phyloP scores from a whole-genome alignment of 2,888 invertebrate genomes.

The Acrobasis consociella region DNA sequence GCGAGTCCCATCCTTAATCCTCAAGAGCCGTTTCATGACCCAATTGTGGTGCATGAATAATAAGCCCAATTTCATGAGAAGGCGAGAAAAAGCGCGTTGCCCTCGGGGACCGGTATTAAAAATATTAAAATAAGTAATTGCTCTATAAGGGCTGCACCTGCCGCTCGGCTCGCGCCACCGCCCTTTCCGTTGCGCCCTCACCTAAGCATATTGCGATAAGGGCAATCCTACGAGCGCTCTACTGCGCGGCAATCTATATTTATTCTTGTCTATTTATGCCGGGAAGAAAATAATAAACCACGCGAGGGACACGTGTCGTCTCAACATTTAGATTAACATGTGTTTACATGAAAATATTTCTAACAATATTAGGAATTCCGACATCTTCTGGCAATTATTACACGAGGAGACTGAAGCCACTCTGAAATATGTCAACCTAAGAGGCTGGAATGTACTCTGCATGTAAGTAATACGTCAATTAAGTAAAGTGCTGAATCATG shows the following conservation, averaged over 20 bases:
- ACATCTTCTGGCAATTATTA: conserved; percentile 5
- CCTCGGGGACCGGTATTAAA: conserved; percentile 63
- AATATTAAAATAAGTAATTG: conserved; percentile 78
- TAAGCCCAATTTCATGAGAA: conserved; percentile 53
- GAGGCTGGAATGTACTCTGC: conserved; percentile 26
- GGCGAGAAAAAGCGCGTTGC: conserved; percentile 51
- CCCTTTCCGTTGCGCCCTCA: conserved; percentile 45
- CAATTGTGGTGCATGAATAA: conserved; percentile 50
- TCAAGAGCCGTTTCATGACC: conserved; percentile 30
- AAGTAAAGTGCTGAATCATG: conserved; percentile 67
- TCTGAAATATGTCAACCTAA: conserved; percentile 19
- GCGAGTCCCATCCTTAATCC: not conserved
- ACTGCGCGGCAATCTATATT: conserved; percentile 40
- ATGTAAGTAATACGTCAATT: conserved; percentile 50
- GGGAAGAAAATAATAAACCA: conserved; percentile 37
- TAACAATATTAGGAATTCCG: conserved; percentile 18
- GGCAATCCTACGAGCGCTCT: conserved; percentile 51
- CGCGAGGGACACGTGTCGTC: conserved; percentile 34
- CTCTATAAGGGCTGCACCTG: conserved; percentile 74
- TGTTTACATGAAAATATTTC: conserved; percentile 25
- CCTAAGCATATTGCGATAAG: conserved; percentile 59
- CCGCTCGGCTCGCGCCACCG: conserved; percentile 48
- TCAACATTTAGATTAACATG: conserved; percentile 26
- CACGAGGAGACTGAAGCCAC: not conserved
- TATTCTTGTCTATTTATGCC: conserved; percentile 23